Conservation (phyloP, 1,140 invertebrate genomes). For the Rhopalosiphum maidis region DNA sequence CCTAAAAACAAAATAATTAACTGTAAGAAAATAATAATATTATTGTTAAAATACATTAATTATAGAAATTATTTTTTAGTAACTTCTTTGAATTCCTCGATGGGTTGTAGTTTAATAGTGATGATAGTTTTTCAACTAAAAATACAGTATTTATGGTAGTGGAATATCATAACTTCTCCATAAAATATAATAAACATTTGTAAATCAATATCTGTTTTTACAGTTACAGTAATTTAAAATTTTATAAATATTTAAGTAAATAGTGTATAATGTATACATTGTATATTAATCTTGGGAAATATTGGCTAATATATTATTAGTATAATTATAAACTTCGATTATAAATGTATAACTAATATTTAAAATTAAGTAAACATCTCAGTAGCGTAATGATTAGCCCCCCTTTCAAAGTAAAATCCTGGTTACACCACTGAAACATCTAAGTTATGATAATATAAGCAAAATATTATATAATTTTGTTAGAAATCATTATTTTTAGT, state of each 20-base stretch:
- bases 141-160: neutral
- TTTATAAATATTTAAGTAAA: neutral
- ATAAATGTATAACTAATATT: neutral
- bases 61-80: neutral
- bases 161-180: neutral
- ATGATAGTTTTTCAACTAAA: neutral
- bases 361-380: neutral
- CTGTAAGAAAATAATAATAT: neutral
- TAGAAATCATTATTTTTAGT: neutral
- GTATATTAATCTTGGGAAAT: no score
- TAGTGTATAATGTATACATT: no score
- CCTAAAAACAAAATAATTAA: conserved; percentile 65
- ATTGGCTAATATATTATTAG: neutral
- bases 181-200: neutral
- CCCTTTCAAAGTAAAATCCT: no score
- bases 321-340: neutral
- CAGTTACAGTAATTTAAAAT: neutral
- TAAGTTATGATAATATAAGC: neutral
- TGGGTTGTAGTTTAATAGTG: neutral
- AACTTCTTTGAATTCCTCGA: neutral
- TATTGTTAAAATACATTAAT: neutral
- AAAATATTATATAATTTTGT: neutral
- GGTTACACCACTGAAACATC: no score
- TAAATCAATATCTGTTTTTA: no score
- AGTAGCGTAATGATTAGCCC: neutral